Evolutionary conservation across 2,113 vertebrate species (phyloP), one percentile per base, ranked within the genome.

Genomic region (Plotosus lineatus): DNA sequence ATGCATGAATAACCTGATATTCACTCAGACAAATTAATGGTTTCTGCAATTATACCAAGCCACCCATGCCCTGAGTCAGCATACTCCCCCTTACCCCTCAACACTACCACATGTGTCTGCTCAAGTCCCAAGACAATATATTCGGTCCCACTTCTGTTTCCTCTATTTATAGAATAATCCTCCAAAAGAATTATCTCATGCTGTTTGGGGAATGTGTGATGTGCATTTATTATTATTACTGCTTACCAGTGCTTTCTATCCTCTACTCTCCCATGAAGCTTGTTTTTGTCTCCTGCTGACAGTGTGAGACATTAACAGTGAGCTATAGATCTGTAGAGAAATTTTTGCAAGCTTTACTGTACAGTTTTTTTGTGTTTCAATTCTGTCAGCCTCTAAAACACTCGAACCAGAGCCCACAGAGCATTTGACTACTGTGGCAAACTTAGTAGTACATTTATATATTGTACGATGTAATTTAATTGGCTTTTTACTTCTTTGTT

Each of bases 1-100:
- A 6, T 46, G 40, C 28, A 72, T 50, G 28, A 72, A 72, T 33
- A 72, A 31, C 15, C 44, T 72, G 69, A 72, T 72, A 72, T 72
- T 72, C 8, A 50, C 26, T 50, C 8, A 50, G 15, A 11, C 15
- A 72, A 33, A 33, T 31, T 17, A 72, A 33, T 72, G 69, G 69
- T 21, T 69, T 50, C 44, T 31, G 48, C n/a, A 12, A 50, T 72
- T 31, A 66, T 66, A 66, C 21, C 36, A 42, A n/a, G 21, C 50
- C 69, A 72, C 33, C 69, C 46, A 72, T 72, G 44, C 19, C 14
- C 69, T 50, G 68, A 71, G 44, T 48, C n/a, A 72, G 66, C 42
- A 48, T 12, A 38, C 6, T 12, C 61, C 61, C 19, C 23, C 60
- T 15, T 8, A 40, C 8, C 6, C 6, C 61, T 1, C 6, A 48